phyloP scores from a whole-genome alignment of 2,113 vertebrate species.

The Chauna torquata region DNA sequence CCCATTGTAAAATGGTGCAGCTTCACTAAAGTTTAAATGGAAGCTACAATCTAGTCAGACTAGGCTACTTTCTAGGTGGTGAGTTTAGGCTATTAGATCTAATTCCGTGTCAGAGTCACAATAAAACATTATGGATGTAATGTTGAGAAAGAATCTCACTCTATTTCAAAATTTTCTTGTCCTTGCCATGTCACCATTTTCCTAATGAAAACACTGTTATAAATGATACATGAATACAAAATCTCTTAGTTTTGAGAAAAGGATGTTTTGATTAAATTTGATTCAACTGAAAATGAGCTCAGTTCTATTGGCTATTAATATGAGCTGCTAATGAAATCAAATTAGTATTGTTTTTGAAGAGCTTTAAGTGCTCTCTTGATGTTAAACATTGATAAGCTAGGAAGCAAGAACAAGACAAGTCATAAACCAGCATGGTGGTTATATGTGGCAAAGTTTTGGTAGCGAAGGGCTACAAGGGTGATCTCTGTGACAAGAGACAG shows the following conservation, averaged over 20 bases:
- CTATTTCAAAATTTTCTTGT: not conserved
- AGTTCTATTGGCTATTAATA: not conserved
- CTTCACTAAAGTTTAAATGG: not conserved
- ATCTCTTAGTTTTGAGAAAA: not conserved
- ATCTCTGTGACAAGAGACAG: too few relatives aligned
- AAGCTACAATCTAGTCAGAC: not conserved
- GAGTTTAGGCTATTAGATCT: not conserved
- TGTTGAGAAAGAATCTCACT: not conserved
- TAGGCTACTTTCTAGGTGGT: not conserved
- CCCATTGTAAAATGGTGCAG: not conserved
- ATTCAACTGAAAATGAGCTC: not conserved
- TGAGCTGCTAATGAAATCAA: not conserved
- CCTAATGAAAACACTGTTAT: not conserved
- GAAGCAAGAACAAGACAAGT: not conserved
- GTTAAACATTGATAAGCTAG: not conserved
- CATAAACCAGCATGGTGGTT: not conserved
- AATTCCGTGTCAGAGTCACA: not conserved
- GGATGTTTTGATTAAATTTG: not conserved
- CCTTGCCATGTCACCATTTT: not conserved
- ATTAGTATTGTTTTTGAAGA: not conserved
- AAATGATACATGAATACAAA: not conserved
- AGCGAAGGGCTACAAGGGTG: not conserved
- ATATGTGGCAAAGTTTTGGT: not conserved
- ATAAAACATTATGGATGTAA: not conserved
- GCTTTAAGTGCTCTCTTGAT: not conserved